Percentiles rank a stretch among this genome's conserved stretches.
phyloP scores from a whole-genome alignment of 2,797 vertebrate species.

The Sorex maritimensis region DNA sequence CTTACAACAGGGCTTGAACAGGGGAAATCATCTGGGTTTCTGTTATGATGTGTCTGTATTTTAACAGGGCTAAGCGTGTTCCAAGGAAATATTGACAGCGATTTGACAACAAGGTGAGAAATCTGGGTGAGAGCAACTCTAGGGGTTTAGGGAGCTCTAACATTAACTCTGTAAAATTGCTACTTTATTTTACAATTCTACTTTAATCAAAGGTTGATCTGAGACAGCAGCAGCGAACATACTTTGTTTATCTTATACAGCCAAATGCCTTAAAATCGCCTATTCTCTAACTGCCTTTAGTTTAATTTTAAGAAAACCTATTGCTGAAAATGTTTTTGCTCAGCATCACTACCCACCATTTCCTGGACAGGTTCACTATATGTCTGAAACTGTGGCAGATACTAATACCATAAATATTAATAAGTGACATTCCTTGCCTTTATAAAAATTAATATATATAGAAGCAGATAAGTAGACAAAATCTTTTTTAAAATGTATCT shows the following conservation, averaged over 20 bases:
- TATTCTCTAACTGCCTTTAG: too few species aligned
- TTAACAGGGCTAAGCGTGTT: too few species aligned
- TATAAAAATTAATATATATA: neutral
- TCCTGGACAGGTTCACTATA: neutral
- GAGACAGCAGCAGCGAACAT: neutral
- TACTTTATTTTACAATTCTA: slow-evolving; percentile 11
- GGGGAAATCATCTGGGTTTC: too few species aligned
- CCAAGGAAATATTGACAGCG: too few species aligned
- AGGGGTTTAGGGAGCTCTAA: neutral
- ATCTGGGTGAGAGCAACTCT: too few species aligned
- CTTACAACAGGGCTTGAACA: too few species aligned
- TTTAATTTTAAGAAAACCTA: neutral
- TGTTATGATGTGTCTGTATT: too few species aligned
- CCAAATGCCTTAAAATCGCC: slow-evolving; percentile 2
- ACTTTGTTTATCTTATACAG: slow-evolving; percentile 10
- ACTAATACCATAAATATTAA: neutral
- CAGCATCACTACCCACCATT: neutral
- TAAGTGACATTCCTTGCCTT: neutral
- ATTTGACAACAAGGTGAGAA: too few species aligned
- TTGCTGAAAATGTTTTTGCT: slow-evolving; percentile 35
- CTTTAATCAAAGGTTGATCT: slow-evolving; percentile 21
- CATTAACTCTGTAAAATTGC: neutral
- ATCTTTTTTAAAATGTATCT: neutral
- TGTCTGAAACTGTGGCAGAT: neutral
- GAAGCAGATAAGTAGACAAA: neutral